These are phyloP conservation scores for Coendou prehensilis DNA, from an alignment of 2,797 vertebrate species.

Conservation along the genomic window DNA sequence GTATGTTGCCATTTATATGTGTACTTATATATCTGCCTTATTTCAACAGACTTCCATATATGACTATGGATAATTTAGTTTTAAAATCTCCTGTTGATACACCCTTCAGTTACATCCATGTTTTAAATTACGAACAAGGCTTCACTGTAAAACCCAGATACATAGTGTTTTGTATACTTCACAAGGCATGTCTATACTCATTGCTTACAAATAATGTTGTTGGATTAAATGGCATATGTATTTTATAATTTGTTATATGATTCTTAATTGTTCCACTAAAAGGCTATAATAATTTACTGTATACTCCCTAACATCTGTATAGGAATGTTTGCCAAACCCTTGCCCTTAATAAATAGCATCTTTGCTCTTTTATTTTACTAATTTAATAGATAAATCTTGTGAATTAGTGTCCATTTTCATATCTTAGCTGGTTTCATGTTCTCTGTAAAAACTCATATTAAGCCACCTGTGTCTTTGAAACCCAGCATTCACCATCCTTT, in stretches of 20 bases:
- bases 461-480: not conserved
- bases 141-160: not conserved
- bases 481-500: not conserved
- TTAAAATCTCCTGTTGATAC: not conserved
- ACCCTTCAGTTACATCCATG: not conserved
- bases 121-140: not conserved
- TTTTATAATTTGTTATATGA: not conserved
- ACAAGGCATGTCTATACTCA: not conserved
- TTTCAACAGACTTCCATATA: not conserved
- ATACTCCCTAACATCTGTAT: not conserved
- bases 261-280: not conserved
- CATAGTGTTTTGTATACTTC: not conserved
- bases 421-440: not conserved
- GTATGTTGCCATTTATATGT: not conserved
- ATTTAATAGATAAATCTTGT: not conserved
- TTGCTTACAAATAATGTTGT: not conserved
- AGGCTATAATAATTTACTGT: not conserved
- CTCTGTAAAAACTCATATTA: not conserved
- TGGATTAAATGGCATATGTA: not conserved
- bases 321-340: not conserved
- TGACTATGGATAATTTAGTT: not conserved
- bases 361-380: slow-evolving; percentile 22
- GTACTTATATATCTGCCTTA: not conserved
- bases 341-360: not conserved
- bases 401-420: not conserved